phyloP scores from a whole-genome alignment of 2,113 vertebrate genomes.

The Eptesicus fuscus region DNA sequence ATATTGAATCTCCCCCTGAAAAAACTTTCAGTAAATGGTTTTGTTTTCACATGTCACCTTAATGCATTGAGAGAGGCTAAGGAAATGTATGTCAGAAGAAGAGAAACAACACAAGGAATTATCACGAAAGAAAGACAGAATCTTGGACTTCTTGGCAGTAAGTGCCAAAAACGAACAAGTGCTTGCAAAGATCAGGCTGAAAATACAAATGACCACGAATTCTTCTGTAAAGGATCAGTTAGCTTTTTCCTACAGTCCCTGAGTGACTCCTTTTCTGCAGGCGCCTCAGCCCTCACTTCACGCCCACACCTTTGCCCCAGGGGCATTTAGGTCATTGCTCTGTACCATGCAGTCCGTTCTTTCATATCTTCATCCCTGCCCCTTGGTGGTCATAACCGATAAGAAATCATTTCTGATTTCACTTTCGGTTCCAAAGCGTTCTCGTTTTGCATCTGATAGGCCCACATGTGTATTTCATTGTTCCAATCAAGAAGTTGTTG shows the following conservation, averaged over 20 bases:
- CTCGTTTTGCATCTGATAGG: background rate
- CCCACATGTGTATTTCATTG: background rate
- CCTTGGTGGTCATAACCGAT: background rate
- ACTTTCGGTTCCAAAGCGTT: background rate
- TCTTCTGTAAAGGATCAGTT: background rate
- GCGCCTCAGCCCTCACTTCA: background rate
- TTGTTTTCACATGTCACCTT: background rate
- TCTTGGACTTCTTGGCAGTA: background rate
- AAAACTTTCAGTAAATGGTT: background rate
- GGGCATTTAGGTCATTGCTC: background rate
- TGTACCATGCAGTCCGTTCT: background rate
- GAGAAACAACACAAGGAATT: background rate
- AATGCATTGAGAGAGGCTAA: background rate
- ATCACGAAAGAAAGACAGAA: background rate
- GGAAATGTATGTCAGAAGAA: background rate
- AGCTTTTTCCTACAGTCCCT: background rate
- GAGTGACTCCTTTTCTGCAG: background rate
- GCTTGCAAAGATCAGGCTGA: background rate
- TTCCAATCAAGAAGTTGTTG: background rate
- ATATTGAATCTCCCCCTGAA: background rate
- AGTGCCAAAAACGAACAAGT: background rate
- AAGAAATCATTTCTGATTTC: background rate
- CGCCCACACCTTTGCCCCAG: background rate
- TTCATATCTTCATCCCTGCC: background rate
- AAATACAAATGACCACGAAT: no score